Conservation (phyloP, 92 coral and sea anemone species). For the Anthopleura xanthogrammica region DNA sequence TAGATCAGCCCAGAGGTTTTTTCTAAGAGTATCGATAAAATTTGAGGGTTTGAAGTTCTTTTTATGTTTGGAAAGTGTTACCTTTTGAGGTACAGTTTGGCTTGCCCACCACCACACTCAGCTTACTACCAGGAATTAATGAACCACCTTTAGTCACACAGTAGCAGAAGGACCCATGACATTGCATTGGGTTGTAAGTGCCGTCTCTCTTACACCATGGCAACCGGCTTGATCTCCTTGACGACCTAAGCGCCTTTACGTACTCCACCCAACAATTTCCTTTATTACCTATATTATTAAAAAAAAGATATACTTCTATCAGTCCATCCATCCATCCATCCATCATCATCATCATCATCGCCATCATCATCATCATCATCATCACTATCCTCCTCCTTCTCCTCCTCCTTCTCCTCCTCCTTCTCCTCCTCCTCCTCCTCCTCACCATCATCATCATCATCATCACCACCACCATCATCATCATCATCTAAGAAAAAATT, state of each 20-base stretch:
- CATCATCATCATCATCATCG: too few species aligned
- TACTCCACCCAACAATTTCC: conserved; percentile 56
- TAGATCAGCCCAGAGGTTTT: too few species aligned
- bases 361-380: too few species aligned
- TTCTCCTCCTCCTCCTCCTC: too few species aligned
- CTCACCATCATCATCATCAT: too few species aligned
- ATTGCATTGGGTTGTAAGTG: conserved; percentile 71
- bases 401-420: too few species aligned
- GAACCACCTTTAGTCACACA: conserved; percentile 77
- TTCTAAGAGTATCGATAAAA: too few species aligned
- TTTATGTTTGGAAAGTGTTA: conserved; percentile 9
- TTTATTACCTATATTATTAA: conserved; percentile 4
- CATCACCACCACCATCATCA: too few species aligned
- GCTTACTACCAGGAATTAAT: conserved; percentile 71
- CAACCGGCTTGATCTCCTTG: conserved; percentile 35
- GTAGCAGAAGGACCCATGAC: conserved; percentile 75
- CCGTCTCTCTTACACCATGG: conserved; percentile 85
- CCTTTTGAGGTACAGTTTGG: conserved; percentile 67
- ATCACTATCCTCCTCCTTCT: too few species aligned
- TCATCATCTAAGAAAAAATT: too few species aligned
- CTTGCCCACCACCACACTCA: conserved; percentile 59
- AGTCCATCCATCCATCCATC: background rate
- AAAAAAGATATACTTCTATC: background rate
- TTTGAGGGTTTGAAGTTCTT: too few species aligned
- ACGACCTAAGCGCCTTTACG: conserved; percentile 31